Percentiles rank a stretch among this genome's conserved stretches.
These are phyloP conservation scores for Troides oblongomaculatus DNA, from an alignment of 2,888 invertebrate species.

Conservation along the genomic window DNA sequence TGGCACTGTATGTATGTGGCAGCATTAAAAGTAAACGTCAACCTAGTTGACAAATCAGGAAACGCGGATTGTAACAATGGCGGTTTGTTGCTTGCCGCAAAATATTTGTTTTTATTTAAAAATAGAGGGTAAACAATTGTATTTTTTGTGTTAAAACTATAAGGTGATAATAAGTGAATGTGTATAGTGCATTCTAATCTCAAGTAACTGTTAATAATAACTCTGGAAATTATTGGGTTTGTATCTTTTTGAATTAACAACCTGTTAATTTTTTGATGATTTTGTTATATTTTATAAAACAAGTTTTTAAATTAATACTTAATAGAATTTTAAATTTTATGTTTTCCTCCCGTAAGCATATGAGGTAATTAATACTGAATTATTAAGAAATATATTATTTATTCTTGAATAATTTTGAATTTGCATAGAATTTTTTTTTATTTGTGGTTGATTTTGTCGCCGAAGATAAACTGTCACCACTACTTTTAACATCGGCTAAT, in stretches of 20 bases:
- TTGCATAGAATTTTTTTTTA: no score
- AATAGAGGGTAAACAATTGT: conserved; percentile 10
- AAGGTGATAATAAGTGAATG: conserved; percentile 10
- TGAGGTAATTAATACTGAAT: no score
- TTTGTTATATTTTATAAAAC: no score
- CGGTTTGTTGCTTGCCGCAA: conserved; percentile 27
- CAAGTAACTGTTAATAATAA: conserved; percentile 11
- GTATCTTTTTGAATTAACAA: conserved; percentile 20
- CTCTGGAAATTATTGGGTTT: conserved; percentile 5
- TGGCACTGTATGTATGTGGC: neutral
- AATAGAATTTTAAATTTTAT: no score
- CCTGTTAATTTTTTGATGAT: conserved; percentile 3
- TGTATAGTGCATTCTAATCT: conserved; percentile 2
- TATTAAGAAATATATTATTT: no score
- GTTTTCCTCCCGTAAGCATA: no score
- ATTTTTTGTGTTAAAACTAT: conserved; percentile 6
- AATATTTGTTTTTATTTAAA: conserved; percentile 20
- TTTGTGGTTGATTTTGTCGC: no score
- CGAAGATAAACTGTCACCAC: no score
- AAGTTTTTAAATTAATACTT: no score
- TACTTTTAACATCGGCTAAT: no score
- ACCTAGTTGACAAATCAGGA: conserved; percentile 10
- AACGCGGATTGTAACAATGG: conserved; percentile 22
- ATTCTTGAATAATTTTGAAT: no score
- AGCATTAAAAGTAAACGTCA: neutral